A percentile compares a stretch with the other conserved stretches of the same genome.
Conservation (phyloP, 2,797 vertebrate species). For the Hyperoplus lanceolatus region DNA sequence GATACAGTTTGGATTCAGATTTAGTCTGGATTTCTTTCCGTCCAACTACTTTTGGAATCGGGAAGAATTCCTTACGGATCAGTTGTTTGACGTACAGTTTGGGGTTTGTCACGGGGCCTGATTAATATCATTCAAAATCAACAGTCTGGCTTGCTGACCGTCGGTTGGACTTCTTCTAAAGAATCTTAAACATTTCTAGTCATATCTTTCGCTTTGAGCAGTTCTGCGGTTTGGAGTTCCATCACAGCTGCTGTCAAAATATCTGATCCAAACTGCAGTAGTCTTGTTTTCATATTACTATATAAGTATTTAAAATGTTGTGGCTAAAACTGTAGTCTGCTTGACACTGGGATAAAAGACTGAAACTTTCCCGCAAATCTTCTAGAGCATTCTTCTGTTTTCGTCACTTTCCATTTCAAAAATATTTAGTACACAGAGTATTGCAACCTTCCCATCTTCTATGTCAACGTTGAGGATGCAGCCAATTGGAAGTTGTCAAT, state of each 20-base stretch:
- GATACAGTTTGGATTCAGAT: background rate
- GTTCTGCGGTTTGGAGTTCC: background rate
- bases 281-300: background rate
- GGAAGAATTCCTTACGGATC: background rate
- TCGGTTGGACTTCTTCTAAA: background rate
- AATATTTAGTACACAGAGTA: background rate
- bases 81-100: background rate
- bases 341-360: background rate
- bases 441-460: background rate
- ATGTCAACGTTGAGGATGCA: conserved; percentile 10
- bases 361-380: background rate
- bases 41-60: background rate
- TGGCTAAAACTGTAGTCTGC: background rate
- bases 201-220: background rate
- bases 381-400: conserved; percentile 4
- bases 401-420: background rate
- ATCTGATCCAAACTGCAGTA: background rate
- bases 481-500: conserved; percentile 16
- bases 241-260: background rate
- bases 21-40: background rate
- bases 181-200: background rate
- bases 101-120: background rate
- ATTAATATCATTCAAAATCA: background rate
- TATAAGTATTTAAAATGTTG: background rate
- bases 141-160: background rate